Conservation (phyloP, 2,888 invertebrate genomes). For the Alitta virens region DNA sequence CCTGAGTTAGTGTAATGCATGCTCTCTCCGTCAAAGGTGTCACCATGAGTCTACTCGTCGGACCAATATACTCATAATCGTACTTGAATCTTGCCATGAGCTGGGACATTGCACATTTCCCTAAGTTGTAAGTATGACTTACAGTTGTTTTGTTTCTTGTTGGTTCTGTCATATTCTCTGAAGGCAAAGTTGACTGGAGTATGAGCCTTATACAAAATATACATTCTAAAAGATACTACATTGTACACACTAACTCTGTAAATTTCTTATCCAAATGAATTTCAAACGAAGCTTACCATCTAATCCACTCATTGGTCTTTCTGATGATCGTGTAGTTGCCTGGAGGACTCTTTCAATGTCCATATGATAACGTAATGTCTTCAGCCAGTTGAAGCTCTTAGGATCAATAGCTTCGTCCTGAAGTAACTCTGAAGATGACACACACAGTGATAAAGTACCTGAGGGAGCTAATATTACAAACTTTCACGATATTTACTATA, state of each 20-base stretch:
- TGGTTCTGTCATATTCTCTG: too few relatives aligned
- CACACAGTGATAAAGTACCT: background rate
- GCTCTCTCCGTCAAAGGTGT: conserved; percentile 53
- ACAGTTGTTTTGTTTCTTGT: conserved; percentile 39
- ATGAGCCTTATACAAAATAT: too few relatives aligned
- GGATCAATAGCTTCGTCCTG: conserved; percentile 16
- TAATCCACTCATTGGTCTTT: too few relatives aligned
- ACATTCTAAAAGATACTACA: too few relatives aligned
- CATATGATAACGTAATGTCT: conserved; percentile 47
- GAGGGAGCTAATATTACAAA: background rate
- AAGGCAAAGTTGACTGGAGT: too few relatives aligned
- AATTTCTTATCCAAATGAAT: too few relatives aligned
- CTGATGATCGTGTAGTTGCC: conserved; percentile 23
- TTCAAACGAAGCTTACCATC: too few relatives aligned
- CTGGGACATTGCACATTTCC: conserved; percentile 46
- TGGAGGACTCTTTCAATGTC: conserved; percentile 47
- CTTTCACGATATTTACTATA: too few relatives aligned
- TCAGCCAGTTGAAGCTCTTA: conserved; percentile 35
- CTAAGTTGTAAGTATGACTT: conserved; percentile 49
- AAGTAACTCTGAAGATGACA: conserved; percentile 35
- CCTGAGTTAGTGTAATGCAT: conserved; percentile 46
- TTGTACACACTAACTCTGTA: too few relatives aligned
- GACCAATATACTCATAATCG: conserved; percentile 52
- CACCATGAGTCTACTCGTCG: conserved; percentile 38
- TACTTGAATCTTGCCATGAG: conserved; percentile 45